These are phyloP conservation scores for Xylota segnis DNA, from an alignment of 2,888 invertebrate species.

Conservation along the genomic window DNA sequence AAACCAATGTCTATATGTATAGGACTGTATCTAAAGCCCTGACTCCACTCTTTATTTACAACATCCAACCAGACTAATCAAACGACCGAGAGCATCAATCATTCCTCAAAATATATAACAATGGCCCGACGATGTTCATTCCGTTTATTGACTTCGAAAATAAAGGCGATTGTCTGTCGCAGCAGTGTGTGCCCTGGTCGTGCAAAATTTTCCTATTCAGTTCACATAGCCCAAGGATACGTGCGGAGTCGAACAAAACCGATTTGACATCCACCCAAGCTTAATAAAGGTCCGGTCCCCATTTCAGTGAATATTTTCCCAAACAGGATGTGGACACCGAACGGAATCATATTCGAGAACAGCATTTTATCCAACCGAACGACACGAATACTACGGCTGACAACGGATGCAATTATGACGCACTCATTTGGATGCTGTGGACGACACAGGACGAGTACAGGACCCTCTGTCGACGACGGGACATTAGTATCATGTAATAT, in stretches of 20 bases:
- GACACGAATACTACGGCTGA: not conserved
- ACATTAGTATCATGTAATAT: slow-evolving; percentile 28
- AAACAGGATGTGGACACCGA: slow-evolving; percentile 4
- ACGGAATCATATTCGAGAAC: too few species aligned
- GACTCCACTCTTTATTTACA: not conserved
- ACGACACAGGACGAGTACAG: too few species aligned
- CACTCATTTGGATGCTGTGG: not conserved
- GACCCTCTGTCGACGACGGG: not conserved
- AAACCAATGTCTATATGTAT: not conserved
- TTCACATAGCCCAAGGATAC: slow-evolving; percentile 17
- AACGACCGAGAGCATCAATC: slow-evolving; percentile 13
- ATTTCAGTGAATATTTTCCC: slow-evolving; percentile 28
- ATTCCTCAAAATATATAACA: not conserved
- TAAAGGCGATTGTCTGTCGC: not conserved
- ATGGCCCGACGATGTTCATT: not conserved
- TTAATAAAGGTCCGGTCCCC: slow-evolving; percentile 15
- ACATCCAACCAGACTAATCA: not conserved
- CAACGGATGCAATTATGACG: slow-evolving; percentile 17
- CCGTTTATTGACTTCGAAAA: slow-evolving; percentile 14
- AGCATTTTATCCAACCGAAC: too few species aligned
- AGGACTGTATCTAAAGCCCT: not conserved
- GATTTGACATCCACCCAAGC: slow-evolving; percentile 28
- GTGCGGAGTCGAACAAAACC: slow-evolving; percentile 9
- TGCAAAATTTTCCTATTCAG: slow-evolving; percentile 4
- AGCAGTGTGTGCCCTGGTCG: not conserved